Base-by-base conservation (phyloP, 2,888 invertebrate species). In the Sicus ferrugineus region DNA sequence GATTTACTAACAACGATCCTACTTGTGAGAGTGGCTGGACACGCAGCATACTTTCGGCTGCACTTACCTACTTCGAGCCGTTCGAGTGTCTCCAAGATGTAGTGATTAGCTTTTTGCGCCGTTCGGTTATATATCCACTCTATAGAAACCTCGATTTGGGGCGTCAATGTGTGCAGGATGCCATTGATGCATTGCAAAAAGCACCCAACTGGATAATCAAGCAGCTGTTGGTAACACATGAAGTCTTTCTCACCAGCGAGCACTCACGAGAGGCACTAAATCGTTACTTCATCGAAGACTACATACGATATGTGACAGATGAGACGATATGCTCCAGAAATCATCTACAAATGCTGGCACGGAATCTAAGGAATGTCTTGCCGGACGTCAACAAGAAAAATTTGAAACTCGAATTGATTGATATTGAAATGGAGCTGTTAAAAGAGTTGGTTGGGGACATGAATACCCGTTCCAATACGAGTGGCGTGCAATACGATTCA, bases 21-120 rank as follows among this genome's bases (percentile, higher is more conserved):
- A 84, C 80, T 3, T 84, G 84, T 68, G 84, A 84, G 69, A 83
- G 84, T 21, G 78, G 76, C 9, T 84, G 84, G 84, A 84, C 84
- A 0, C 81, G 84, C 3, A 78, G 79, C 62, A 77, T 81, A 6
- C 73, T 84, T n/a, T 83, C 83, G 3, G 75, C 83, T n/a, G 70
- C 78, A 0, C 74, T 82, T 3, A 77, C 75, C 62, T 84, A 84
- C 70, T 84, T 84, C 54, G 84, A 84, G 63, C 76, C 78, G 14
- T 80, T 80, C 34, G 76, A 79, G 19, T 81, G 78, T 46, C 75
- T 83, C n/a, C 76, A 75, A 31, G 77, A 77, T 26, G 82, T 81
- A 0, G 75, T 82, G 2, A 76, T 81, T n/a, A 80, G 80, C 16
- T 84, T 84, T 52, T 66, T 84, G 52, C 80, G 84, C 0, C 81